phyloP scores from a whole-genome alignment of 2,113 vertebrate genomes.

The Leptobrachium ailaonicum region DNA sequence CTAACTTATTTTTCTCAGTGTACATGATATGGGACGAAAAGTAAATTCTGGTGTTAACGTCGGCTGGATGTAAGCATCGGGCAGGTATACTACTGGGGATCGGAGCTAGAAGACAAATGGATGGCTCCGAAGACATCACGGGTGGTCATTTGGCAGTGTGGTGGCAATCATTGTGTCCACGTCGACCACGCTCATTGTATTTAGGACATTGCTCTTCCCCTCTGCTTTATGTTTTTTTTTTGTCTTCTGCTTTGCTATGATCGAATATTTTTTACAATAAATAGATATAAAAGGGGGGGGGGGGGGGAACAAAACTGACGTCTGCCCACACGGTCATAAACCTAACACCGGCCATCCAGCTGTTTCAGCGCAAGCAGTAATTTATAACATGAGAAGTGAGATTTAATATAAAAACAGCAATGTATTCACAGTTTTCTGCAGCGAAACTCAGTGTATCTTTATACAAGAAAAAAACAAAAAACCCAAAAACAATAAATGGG shows the following conservation, averaged over 20 bases:
- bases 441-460: constrained; percentile 46
- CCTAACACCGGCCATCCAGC: constrained; percentile 1
- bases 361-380: not conserved
- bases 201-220: not conserved
- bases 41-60: constrained; percentile 13
- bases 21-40: constrained; percentile 5
- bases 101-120: constrained; percentile 1
- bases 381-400: constrained; percentile 5
- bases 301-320: not conserved
- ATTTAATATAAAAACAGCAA: constrained; percentile 15
- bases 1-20: constrained; percentile 2
- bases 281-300: not conserved
- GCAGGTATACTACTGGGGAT: not conserved
- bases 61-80: constrained; percentile 7
- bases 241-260: not conserved
- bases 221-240: not conserved
- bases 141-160: constrained; percentile 11
- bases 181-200: not conserved
- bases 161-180: not conserved
- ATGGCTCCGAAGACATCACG: not conserved
- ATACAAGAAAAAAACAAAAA: no score
- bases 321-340: not conserved
- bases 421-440: constrained; percentile 45
- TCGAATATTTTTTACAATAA: not conserved
- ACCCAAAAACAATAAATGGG: not conserved